phyloP scores from a whole-genome alignment of 2,797 vertebrate genomes.

The Ctenochaetus hawaiiensis region DNA sequence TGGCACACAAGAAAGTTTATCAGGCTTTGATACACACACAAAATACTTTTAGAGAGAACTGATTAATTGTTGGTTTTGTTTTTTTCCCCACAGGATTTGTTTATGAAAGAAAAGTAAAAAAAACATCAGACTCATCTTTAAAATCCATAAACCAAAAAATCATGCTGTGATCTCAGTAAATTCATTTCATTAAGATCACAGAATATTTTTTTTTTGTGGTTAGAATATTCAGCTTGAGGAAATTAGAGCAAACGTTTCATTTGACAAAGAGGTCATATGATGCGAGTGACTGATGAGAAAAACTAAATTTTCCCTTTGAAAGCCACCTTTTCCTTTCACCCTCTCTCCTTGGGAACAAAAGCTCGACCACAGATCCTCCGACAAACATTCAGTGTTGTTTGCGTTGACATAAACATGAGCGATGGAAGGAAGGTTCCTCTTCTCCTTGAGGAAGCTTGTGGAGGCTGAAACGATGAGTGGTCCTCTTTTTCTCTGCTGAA shows the following conservation, averaged over 20 bases:
- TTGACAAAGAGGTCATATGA: too few species aligned
- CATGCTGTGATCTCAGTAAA: background rate
- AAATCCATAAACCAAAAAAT: background rate
- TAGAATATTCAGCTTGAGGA: background rate
- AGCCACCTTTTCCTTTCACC: background rate
- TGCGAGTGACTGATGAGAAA: too few species aligned
- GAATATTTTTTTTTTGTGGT: too few species aligned
- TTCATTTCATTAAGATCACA: too few species aligned
- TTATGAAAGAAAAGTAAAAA: constrained; percentile 14
- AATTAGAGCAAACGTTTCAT: background rate
- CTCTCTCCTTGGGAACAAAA: background rate
- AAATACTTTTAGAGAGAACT: background rate
- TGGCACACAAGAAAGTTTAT: too few species aligned
- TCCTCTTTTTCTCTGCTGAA: constrained; percentile 26
- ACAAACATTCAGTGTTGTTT: background rate
- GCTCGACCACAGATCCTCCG: background rate
- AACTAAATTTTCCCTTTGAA: background rate
- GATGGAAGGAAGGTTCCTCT: constrained; percentile 2
- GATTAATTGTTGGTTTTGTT: background rate
- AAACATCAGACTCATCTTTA: background rate
- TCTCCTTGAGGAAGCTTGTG: constrained; percentile 28
- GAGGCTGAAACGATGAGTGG: background rate
- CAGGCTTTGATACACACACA: background rate
- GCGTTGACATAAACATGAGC: background rate
- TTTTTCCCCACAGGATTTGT: constrained; percentile 9